These are phyloP conservation scores for Hypsopygia costalis DNA, from an alignment of 2,888 invertebrate species.

Conservation along the genomic window DNA sequence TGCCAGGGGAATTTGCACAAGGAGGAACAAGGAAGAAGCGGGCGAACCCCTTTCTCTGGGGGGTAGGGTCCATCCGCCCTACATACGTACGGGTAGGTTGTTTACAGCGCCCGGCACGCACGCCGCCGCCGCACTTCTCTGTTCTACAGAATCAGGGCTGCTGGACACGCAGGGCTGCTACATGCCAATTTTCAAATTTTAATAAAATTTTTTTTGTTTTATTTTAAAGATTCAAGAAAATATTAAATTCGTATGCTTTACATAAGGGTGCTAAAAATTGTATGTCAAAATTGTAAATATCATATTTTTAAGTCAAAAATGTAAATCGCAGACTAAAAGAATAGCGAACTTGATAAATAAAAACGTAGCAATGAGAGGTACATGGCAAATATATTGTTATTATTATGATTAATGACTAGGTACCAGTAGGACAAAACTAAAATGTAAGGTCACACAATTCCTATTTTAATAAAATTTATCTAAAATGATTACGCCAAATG, in stretches of 20 bases:
- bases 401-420: too few species aligned
- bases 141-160: constrained; percentile 77
- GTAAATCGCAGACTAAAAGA: too few species aligned
- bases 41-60: constrained; percentile 75
- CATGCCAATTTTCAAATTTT: constrained; percentile 12
- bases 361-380: too few species aligned
- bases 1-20: constrained; percentile 80
- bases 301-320: too few species aligned
- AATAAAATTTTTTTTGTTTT: constrained; percentile 16
- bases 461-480: too few species aligned
- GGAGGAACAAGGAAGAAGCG: constrained; percentile 77
- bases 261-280: too few species aligned
- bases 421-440: background rate
- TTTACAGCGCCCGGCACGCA: constrained; percentile 77
- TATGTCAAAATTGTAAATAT: too few species aligned
- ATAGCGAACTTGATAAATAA: too few species aligned
- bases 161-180: constrained; percentile 73
- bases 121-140: constrained; percentile 59
- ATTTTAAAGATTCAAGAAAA: background rate
- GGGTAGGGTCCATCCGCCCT: constrained; percentile 67
- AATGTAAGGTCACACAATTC: too few species aligned
- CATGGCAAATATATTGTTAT: too few species aligned
- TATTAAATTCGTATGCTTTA: too few species aligned
- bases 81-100: constrained; percentile 73
- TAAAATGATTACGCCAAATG: too few species aligned